Evolutionary conservation across 2,888 invertebrate species (phyloP).

Genomic region (Euzophera pinguis): DNA sequence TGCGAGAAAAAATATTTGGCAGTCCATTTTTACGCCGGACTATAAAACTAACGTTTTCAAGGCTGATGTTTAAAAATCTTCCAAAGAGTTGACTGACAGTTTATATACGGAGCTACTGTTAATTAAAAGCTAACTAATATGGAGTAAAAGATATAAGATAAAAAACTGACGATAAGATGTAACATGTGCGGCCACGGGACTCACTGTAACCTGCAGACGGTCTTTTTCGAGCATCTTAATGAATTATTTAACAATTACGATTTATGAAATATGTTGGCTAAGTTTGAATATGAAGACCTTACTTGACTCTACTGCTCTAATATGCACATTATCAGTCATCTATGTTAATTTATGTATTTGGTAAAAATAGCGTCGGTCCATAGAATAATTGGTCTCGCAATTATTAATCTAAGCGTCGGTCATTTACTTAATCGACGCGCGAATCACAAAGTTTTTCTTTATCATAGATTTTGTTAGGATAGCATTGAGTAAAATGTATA

Average conservation of each 20-base stretch:
- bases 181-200: too few species aligned
- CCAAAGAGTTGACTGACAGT: not conserved
- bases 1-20: not conserved
- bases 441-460: not conserved
- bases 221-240: too few species aligned
- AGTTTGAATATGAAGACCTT: too few species aligned
- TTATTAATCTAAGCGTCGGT: not conserved
- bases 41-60: not conserved
- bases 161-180: too few species aligned
- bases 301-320: too few species aligned
- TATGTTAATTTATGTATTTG: conserved; percentile 6
- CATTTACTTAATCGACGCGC: not conserved
- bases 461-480: not conserved
- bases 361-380: not conserved
- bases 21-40: not conserved
- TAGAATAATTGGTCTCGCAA: not conserved
- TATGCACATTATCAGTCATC: too few species aligned
- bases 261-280: too few species aligned
- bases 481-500: not conserved
- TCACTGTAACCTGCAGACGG: too few species aligned
- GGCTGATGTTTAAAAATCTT: not conserved
- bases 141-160: too few species aligned
- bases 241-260: too few species aligned
- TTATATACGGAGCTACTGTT: too few species aligned
- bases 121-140: too few species aligned